Base-by-base conservation (phyloP, 1,140 invertebrate species). In the Wasmannia auropunctata region DNA sequence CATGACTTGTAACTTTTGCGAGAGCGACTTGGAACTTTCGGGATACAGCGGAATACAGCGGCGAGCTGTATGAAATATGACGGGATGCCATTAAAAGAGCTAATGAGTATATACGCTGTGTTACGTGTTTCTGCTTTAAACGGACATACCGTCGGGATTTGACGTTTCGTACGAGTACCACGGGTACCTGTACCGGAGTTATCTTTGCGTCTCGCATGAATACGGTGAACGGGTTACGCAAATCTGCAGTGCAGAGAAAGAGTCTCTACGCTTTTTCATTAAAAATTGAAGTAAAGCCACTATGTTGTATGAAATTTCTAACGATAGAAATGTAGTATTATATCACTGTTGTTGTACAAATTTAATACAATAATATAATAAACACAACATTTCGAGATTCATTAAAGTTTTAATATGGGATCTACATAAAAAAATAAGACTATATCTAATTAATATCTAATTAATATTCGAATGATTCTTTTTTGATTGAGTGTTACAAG, bases 1-100 rank as follows among this genome's bases (percentile, higher is more conserved):
- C 34, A 69, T 86, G 85, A 86, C 85, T 86, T 86, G 85, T 86
- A 86, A 86, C 76, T 86, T 86, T 43, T 51, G 46, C 62, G 63
- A 86, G 49, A 81, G 85, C 40, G 85, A 86, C 63, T 86, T 86
- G 77, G 46, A 86, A 79, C 49, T 86, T 86, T 67, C 31, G n/a
- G 49, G 22, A 56, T 80, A 69, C 49, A 19, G 22, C 63, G 28
- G 16, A 25, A 43, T n/a, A 43, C 56, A 46, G n/a, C 25, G 25
- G n/a, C 46, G 34, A 37, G 16, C 54, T 25, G 25, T 62, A 60
- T 31, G 34, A 85, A 80, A 80, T 85, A 85, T 14, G 37, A 65
- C 51, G 62, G 60, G 60, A 80, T 81, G 49, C 46, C 75, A 85
- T 79, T 86, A 81, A 86, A 67, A 69, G 63, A 67, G 85, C 63